Evolutionary conservation across 2,888 invertebrate genomes (phyloP), one percentile per base, ranked within the genome.

Genomic region (Heteromurus nitidus): DNA sequence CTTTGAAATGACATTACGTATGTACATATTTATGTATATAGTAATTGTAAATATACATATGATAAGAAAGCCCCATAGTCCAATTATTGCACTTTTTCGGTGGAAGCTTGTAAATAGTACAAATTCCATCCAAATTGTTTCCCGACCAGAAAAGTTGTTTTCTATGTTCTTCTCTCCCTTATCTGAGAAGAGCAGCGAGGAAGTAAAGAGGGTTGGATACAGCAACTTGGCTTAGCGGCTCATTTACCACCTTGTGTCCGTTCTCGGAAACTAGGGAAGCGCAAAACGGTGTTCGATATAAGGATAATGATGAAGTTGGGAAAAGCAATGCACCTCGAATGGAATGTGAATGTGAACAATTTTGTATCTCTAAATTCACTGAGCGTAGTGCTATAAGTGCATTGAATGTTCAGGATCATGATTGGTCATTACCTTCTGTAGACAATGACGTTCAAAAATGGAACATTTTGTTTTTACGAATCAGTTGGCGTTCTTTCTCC

Each of bases 111-210:
- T 30, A 28, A n/a, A 13, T n/a, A 60, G n/a, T n/a, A 60, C 60
- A 60, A 60, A 30, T 60, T 60, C 60, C 60, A 60, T 2, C 5
- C 22, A 60, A 60, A 60, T 60, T 28, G 60, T 60, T 60, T 60
- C 60, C 5, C 60, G 3, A 20, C 18, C 24, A 24, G n/a, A 22
- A 55, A 55, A 55, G 13, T 55, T 24, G 7, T 55, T 55, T 55
- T 20, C 24, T 24, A 55, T 55, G 55, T 55, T 55, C 22, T 50
- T n/a, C 50, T n/a, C n/a, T n/a, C n/a, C n/a, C n/a, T n/a, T n/a
- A n/a, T n/a, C n/a, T n/a, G n/a, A n/a, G n/a, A n/a, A n/a, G n/a
- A n/a, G n/a, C n/a, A n/a, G n/a, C n/a, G n/a, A n/a, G 11, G n/a
- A 50, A n/a, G n/a, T 5, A 50, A 50, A 50, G n/a, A 50, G 50